A percentile compares a stretch with the other conserved stretches of the same genome.
These are phyloP conservation scores for Platycheirus rosarum DNA, from an alignment of 2,888 invertebrate species.

Conservation along the genomic window DNA sequence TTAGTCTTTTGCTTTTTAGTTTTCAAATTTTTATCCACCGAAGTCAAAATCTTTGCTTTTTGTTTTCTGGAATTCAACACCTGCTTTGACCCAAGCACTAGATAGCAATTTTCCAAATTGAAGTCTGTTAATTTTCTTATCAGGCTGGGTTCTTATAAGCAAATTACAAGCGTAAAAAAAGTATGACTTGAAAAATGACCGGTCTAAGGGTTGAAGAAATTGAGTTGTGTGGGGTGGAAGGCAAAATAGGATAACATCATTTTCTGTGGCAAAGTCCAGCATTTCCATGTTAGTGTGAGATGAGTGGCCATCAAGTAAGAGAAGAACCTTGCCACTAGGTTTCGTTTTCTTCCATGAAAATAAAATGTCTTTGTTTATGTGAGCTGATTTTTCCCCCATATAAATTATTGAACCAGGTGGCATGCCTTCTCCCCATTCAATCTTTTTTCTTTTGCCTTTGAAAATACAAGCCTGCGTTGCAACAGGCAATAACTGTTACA, in stretches of 20 bases:
- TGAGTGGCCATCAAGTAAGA: constrained; percentile 17
- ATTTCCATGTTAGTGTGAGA: constrained; percentile 11
- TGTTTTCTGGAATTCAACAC: constrained; percentile 12
- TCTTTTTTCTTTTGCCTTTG: not conserved
- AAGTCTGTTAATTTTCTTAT: constrained; percentile 7
- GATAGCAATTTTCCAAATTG: constrained; percentile 16
- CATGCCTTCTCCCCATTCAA: not conserved
- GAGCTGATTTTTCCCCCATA: constrained; percentile 13
- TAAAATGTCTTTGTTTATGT: constrained; percentile 13
- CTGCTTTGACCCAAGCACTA: constrained; percentile 7
- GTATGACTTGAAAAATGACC: constrained; percentile 19
- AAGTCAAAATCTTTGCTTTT: constrained; percentile 6
- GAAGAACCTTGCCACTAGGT: constrained; percentile 2
- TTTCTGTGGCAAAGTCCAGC: constrained; percentile 21
- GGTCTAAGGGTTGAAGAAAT: constrained; percentile 26
- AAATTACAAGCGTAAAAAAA: constrained; percentile 20
- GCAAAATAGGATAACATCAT: constrained; percentile 21
- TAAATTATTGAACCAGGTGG: constrained; percentile 1
- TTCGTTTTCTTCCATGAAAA: constrained; percentile 17
- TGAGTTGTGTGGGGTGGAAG: constrained; percentile 28
- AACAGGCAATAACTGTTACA: constrained; percentile 1
- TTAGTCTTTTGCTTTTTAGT: not conserved
- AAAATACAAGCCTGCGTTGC: constrained; percentile 8
- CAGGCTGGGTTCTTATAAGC: constrained; percentile 14
- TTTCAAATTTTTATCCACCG: not conserved